Base-by-base conservation (phyloP, 2,888 invertebrate species). In the Pycnomerus fuliginosus region DNA sequence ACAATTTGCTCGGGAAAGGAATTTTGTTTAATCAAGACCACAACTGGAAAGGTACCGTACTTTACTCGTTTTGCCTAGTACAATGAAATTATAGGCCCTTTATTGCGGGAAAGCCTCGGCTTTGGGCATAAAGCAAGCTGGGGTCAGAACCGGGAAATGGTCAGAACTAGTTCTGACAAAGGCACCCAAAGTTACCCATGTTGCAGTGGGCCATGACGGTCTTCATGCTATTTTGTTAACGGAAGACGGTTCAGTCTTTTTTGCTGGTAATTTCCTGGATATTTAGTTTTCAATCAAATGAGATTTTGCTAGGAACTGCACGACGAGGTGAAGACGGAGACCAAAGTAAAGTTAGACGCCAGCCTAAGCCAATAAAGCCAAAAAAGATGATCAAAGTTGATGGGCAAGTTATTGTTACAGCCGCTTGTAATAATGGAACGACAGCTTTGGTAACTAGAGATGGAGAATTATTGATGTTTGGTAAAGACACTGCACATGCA, bases 261-360 rank as follows among this genome's bases (percentile, higher is more conserved):
- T 92, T 72, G 77, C 80, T 29, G 82, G 75, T 72, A 58, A 46
- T 15, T 38, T n/a, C n/a, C n/a, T n/a, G n/a, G n/a, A n/a, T n/a
- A n/a, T n/a, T n/a, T n/a, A n/a, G n/a, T n/a, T n/a, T n/a, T n/a
- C n/a, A n/a, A n/a, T n/a, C n/a, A n/a, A n/a, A n/a, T 39, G 3
- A 24, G 12, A 41, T n/a, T n/a, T 16, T 34, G 25, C 20, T 11
- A 35, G 36, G 37, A 12, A 44, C 44, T 4, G 44, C 44, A 12
- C 80, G 90, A 1, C 79, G 95, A 2, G 96, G 97, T 15, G 96
- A 96, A 73, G 96, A 96, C 70, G 95, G 94, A 0, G 96, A 96
- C 65, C 83, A 82, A 49, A 67, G 56, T 44, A 85, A 84, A 67
- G 82, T 84, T 40, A 79, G 95, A 2, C 77, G 94, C 2, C 88